phyloP scores from a whole-genome alignment of 2,888 invertebrate genomes.

The Cataglyphis altisquamis region DNA sequence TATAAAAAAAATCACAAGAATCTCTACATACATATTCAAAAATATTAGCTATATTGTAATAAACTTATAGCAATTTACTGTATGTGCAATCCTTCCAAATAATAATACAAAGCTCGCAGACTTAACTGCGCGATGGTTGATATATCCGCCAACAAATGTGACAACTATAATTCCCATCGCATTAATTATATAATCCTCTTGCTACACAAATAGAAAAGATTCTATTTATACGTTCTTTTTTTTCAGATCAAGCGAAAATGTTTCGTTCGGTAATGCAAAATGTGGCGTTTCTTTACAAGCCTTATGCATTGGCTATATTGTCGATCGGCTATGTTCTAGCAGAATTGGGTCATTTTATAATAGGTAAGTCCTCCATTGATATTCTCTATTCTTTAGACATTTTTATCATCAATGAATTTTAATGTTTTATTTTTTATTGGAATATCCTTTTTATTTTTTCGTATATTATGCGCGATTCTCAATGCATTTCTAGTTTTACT shows the following conservation, averaged over 20 bases:
- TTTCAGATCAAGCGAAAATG: conserved; percentile 75
- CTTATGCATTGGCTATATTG: conserved; percentile 93
- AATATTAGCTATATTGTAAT: background rate
- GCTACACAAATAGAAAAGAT: background rate
- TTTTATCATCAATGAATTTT: background rate
- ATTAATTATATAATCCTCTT: conserved; percentile 35
- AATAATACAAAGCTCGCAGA: conserved; percentile 24
- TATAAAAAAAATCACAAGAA: background rate
- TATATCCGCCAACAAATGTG: conserved; percentile 10
- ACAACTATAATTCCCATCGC: conserved; percentile 22
- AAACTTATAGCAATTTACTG: conserved; percentile 20
- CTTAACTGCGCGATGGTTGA: conserved; percentile 19
- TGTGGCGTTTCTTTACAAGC: conserved; percentile 91
- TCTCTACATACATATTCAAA: background rate
- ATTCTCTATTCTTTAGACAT: background rate
- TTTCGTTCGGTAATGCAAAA: conserved; percentile 87
- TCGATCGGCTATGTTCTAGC: conserved; percentile 95
- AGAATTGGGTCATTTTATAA: conserved; percentile 95
- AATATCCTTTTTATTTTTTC: background rate
- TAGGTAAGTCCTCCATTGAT: conserved; percentile 87
- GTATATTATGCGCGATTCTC: background rate
- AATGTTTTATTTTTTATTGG: background rate
- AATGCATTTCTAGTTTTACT: background rate
- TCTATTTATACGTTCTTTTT: background rate
- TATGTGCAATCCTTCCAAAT: conserved; percentile 18